A percentile compares a stretch with the other conserved stretches of the same genome.
Evolutionary conservation across 2,797 vertebrate genomes (phyloP).

Genomic region (Diplodus sargus): DNA sequence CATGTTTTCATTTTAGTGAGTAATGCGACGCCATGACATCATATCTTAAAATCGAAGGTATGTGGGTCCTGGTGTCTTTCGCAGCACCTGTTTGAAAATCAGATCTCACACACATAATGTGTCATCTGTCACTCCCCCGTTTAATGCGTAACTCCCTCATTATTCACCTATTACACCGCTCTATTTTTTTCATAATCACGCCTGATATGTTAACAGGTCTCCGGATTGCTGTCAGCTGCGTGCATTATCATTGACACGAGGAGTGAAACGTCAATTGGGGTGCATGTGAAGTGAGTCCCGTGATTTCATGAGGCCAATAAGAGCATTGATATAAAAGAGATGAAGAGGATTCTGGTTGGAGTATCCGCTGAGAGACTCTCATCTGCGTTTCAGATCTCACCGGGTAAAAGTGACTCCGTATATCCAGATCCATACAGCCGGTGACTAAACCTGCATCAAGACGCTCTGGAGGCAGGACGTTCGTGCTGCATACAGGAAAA

Average conservation of each 20-base stretch:
- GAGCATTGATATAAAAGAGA: conserved; percentile 56
- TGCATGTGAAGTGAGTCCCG: conserved; percentile 59
- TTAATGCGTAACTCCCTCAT: conserved; percentile 31
- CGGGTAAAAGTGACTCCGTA: conserved; percentile 50
- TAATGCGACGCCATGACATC: not conserved
- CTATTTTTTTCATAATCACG: conserved; percentile 40
- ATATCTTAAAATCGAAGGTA: not conserved
- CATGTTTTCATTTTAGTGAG: conserved; percentile 3
- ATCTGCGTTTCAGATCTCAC: conserved; percentile 54
- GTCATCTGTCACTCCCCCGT: conserved; percentile 52
- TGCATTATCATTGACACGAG: conserved; percentile 67
- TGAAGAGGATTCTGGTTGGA: conserved; percentile 61
- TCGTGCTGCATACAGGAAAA: conserved; percentile 40
- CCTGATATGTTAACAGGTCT: conserved; percentile 62
- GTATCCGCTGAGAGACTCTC: conserved; percentile 61
- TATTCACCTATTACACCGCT: conserved; percentile 52
- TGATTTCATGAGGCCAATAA: conserved; percentile 59
- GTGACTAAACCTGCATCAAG: conserved; percentile 57
- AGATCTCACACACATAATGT: conserved; percentile 18
- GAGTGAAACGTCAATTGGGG: conserved; percentile 67
- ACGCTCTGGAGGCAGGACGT: conserved; percentile 11
- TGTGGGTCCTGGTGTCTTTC: not conserved
- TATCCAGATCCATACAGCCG: conserved; percentile 21
- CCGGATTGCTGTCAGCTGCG: conserved; percentile 47
- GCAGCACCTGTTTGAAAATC: conserved; percentile 37